Evolutionary conservation across 2,888 invertebrate species (phyloP).

Genomic region (Mythimna lalbum): DNA sequence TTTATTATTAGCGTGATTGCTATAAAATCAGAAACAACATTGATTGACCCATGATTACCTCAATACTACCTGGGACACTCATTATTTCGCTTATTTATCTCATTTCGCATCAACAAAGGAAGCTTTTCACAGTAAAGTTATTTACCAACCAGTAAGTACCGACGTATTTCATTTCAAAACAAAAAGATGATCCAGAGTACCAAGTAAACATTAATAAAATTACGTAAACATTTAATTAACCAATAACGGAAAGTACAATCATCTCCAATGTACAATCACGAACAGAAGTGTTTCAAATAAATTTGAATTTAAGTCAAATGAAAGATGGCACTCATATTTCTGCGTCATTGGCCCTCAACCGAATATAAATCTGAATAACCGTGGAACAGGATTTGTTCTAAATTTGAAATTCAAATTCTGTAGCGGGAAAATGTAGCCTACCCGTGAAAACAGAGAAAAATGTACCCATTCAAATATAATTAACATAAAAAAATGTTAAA

Average conservation of each 20-base stretch:
- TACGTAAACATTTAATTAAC: conserved; percentile 62
- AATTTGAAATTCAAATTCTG: conserved; percentile 86
- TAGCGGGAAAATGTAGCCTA: conserved; percentile 80
- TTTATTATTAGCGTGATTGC: no score
- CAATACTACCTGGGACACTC: background rate
- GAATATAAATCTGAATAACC: conserved; percentile 85
- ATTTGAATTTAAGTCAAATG: conserved; percentile 79
- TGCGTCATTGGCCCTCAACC: conserved; percentile 82
- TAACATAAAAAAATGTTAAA: conserved; percentile 80
- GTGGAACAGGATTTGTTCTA: conserved; percentile 81
- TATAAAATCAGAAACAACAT: background rate
- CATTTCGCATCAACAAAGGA: background rate
- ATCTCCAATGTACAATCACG: conserved; percentile 66
- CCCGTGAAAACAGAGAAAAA: conserved; percentile 81
- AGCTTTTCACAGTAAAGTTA: background rate
- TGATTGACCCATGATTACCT: background rate
- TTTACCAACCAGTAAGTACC: background rate
- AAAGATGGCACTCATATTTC: conserved; percentile 85
- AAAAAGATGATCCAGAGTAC: conserved; percentile 34
- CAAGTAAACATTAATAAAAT: conserved; percentile 48
- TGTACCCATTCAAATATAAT: conserved; percentile 84
- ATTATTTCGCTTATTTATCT: background rate
- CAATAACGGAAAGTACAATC: conserved; percentile 63
- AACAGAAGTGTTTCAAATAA: conserved; percentile 76
- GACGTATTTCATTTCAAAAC: conserved; percentile 10